Conservation (phyloP, 2,797 vertebrate species). For the Leuciscus waleckii region DNA sequence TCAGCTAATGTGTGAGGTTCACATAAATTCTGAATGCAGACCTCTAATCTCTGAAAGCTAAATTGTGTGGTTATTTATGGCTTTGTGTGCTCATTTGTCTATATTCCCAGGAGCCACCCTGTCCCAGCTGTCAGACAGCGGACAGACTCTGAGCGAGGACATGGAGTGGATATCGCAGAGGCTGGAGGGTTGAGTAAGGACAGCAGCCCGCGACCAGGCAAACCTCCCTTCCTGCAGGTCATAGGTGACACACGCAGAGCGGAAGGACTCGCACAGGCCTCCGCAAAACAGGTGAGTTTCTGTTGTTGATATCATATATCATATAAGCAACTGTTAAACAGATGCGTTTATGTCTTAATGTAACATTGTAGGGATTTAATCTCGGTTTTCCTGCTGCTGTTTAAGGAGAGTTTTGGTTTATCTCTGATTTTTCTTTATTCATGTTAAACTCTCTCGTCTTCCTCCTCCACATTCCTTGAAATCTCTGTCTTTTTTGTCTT, state of each 20-base stretch:
- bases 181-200: conserved; percentile 82
- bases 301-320: background rate
- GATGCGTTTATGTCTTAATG: background rate
- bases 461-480: background rate
- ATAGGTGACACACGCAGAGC: conserved; percentile 66
- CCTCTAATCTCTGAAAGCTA: conserved; percentile 21
- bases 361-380: background rate
- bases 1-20: background rate
- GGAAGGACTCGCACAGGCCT: conserved; percentile 62
- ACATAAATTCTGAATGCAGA: conserved; percentile 20
- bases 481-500: background rate
- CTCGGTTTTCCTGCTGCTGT: background rate
- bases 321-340: background rate
- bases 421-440: conserved; percentile 14
- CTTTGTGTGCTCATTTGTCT: conserved; percentile 33
- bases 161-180: conserved; percentile 92
- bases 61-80: conserved; percentile 17
- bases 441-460: background rate
- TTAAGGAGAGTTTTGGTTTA: background rate
- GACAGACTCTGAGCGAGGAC: conserved; percentile 96
- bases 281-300: conserved; percentile 74
- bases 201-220: conserved; percentile 79
- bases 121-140: conserved; percentile 94
- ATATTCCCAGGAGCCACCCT: conserved; percentile 83
- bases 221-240: conserved; percentile 73